Evolutionary conservation across 1,140 invertebrate species (phyloP).

Genomic region (Drosophila melanogaster): DNA sequence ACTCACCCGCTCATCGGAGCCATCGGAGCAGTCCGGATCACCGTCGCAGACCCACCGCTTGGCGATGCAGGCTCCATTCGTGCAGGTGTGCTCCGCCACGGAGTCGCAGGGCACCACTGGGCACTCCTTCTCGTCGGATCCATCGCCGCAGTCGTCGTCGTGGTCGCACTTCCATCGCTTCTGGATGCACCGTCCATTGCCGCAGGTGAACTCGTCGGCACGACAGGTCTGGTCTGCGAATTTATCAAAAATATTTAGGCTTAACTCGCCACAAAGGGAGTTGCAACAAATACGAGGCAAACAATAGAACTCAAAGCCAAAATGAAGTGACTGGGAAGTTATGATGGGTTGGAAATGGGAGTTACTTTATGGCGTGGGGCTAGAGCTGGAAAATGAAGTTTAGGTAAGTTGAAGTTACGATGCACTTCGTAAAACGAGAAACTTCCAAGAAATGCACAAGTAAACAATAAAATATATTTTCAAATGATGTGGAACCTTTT

Average conservation of each 20-base stretch:
- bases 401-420: not conserved
- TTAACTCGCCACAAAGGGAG: slow-evolving; percentile 7
- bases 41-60: slow-evolving; percentile 94
- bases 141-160: slow-evolving; percentile 94
- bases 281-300: slow-evolving; percentile 16
- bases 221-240: slow-evolving; percentile 91
- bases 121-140: slow-evolving; percentile 92
- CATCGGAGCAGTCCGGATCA: slow-evolving; percentile 92
- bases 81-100: slow-evolving; percentile 89
- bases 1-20: slow-evolving; percentile 91
- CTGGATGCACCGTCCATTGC: slow-evolving; percentile 94
- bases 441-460: not conserved
- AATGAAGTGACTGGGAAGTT: slow-evolving; percentile 10
- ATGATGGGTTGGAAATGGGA: not conserved
- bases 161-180: slow-evolving; percentile 94
- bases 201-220: slow-evolving; percentile 95
- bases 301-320: slow-evolving; percentile 16
- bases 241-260: slow-evolving; percentile 37
- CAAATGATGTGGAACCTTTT: slow-evolving; percentile 5
- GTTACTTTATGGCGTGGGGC: not conserved
- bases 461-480: not conserved
- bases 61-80: slow-evolving; percentile 89
- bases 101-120: slow-evolving; percentile 88
- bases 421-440: not conserved
- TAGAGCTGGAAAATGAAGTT: not conserved